phyloP scores from a whole-genome alignment of 2,113 vertebrate species.

The Dermatemys mawii region DNA sequence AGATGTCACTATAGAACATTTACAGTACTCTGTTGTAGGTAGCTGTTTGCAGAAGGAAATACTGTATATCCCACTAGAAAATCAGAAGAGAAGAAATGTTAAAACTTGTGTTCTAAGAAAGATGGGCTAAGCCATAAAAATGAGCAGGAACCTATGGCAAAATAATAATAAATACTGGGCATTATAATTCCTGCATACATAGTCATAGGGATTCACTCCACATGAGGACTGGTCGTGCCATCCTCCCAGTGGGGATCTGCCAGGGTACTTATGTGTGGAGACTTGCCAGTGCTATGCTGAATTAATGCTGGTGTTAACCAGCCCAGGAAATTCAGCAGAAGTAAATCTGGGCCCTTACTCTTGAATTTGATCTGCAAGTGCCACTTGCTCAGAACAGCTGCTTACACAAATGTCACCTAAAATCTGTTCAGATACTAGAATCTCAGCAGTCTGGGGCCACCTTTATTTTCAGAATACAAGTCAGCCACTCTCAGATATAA shows the following conservation, averaged over 20 bases:
- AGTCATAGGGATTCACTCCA: not conserved
- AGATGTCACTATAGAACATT: slow-evolving; percentile 37
- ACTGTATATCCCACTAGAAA: not conserved
- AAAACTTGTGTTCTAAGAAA: not conserved
- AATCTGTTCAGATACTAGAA: not conserved
- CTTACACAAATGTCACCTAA: not conserved
- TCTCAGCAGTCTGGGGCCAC: not conserved
- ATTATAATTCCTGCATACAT: not conserved
- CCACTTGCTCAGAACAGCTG: not conserved
- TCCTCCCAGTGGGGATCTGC: fast-evolving
- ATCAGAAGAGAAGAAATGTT: not conserved
- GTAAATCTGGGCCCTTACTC: not conserved
- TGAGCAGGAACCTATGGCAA: not conserved
- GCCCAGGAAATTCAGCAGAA: not conserved
- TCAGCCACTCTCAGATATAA: fast-evolving
- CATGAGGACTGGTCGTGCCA: not conserved
- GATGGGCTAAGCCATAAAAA: not conserved
- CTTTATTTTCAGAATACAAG: fast-evolving
- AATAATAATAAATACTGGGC: not conserved
- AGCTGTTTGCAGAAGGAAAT: fast-evolving
- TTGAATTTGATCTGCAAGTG: not conserved
- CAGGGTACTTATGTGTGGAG: not conserved
- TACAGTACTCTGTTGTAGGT: not conserved
- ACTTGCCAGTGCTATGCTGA: not conserved
- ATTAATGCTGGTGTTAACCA: not conserved